Evolutionary conservation across 2,888 invertebrate species (phyloP).

Genomic region (Nemurella pictetii): DNA sequence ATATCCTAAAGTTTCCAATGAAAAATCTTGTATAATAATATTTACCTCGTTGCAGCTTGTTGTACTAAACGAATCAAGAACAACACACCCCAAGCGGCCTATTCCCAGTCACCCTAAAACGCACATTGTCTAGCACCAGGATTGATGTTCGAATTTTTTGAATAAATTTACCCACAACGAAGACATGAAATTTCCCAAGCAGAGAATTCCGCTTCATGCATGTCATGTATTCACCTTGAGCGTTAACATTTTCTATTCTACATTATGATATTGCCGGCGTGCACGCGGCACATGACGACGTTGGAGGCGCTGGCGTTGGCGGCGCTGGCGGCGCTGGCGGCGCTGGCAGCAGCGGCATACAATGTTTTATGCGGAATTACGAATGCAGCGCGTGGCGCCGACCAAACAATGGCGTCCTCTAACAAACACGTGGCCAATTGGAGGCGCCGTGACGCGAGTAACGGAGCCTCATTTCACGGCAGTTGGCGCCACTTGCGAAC

Average conservation of each 20-base stretch:
- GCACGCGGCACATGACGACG: background rate
- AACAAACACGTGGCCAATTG: constrained; percentile 36
- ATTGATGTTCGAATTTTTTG: background rate
- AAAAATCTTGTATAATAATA: background rate
- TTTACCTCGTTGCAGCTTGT: too few relatives aligned
- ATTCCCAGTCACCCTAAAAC: background rate
- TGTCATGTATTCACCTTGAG: background rate
- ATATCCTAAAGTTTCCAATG: background rate
- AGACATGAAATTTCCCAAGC: background rate
- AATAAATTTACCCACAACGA: background rate
- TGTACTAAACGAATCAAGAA: background rate
- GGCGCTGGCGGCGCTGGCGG: background rate
- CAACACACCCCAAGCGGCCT: background rate
- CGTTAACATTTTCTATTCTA: background rate
- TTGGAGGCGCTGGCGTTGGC: background rate
- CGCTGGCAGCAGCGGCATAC: background rate
- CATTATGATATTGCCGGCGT: background rate
- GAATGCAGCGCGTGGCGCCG: constrained; percentile 27
- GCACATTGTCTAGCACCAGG: background rate
- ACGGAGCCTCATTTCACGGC: constrained; percentile 32
- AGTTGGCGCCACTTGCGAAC: background rate
- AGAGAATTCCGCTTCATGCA: background rate
- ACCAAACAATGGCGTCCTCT: constrained; percentile 33
- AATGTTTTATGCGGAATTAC: constrained; percentile 22
- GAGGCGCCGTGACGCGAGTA: constrained; percentile 33